phyloP scores from a whole-genome alignment of 2,113 vertebrate genomes.

The Chitala chitala region DNA sequence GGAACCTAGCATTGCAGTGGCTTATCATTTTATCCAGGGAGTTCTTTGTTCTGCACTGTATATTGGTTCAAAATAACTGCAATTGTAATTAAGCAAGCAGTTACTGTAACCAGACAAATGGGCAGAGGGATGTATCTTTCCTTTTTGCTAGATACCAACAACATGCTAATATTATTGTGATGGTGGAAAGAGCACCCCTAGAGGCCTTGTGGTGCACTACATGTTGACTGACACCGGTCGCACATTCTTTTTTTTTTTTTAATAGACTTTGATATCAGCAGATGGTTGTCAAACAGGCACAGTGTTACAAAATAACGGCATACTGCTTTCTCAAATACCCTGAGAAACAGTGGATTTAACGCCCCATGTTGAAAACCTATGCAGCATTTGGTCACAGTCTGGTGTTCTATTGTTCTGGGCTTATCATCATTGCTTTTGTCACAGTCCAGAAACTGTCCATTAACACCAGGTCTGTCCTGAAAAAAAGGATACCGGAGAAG shows the following conservation, averaged over 20 bases:
- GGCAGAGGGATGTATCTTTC: neutral
- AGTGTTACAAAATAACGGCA: neutral
- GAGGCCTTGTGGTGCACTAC: neutral
- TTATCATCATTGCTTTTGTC: neutral
- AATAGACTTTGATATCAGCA: no score
- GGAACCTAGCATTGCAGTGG: neutral
- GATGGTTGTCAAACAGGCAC: no score
- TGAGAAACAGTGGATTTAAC: neutral
- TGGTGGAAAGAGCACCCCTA: neutral
- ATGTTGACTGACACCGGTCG: no score
- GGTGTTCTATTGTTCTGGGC: neutral
- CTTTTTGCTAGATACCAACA: neutral
- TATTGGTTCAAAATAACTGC: slow-evolving; percentile 1
- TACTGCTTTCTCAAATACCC: neutral
- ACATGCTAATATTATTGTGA: neutral
- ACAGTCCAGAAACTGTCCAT: neutral
- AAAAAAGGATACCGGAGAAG: neutral
- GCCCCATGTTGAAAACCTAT: no score
- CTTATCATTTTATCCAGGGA: neutral
- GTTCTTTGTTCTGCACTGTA: neutral
- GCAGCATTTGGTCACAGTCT: neutral
- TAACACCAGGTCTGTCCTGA: neutral
- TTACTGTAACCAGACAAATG: neutral
- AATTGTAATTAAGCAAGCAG: neutral
- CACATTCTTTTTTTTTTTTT: no score